Base-by-base conservation (phyloP, 2,888 invertebrate genomes). In the Automeris io region DNA sequence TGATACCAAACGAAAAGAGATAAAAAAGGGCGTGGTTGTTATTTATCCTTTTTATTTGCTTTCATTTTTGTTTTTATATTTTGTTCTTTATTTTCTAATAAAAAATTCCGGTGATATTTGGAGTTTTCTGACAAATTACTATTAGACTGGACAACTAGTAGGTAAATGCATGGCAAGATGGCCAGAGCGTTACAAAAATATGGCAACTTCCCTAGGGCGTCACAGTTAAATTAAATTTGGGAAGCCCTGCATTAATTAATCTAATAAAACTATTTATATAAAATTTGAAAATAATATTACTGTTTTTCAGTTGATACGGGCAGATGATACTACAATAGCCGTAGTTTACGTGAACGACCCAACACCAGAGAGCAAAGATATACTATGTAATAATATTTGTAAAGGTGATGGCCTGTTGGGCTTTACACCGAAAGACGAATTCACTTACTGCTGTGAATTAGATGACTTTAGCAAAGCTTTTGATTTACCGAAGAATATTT, bases 261-360 rank as follows among this genome's bases (percentile, higher is more conserved):
- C 1, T 1, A n/a, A 5, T 23, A 3, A 23, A 3, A 23, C 8
- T 8, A 8, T 23, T 23, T 23, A 23, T 23, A 26, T 26, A 26
- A 26, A 29, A 16, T n/a, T n/a, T n/a, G n/a, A n/a, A n/a, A n/a
- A n/a, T n/a, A n/a, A n/a, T n/a, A n/a, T n/a, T n/a, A n/a, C n/a
- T n/a, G n/a, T n/a, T n/a, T n/a, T n/a, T n/a, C n/a, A 12, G 9
- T 29, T 1, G 12, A 7, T 1, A 19, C 5, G 8, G 4, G 18
- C 5, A 18, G 8, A 19, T 11, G 37, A 37, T 9, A 22, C 47
- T 0, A 7, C 25, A 0, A 7, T 52, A 12, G 60, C 45, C 3
- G 40, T 57, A 21, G 38, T 57, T 3, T 40, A 59, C n/a, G 46
- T 57, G 5, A 57, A 57, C 32, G 55, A 41, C 23, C 37, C 37